Evolutionary conservation across 1,140 invertebrate species (phyloP).

Genomic region (Cyclargus thomasi): DNA sequence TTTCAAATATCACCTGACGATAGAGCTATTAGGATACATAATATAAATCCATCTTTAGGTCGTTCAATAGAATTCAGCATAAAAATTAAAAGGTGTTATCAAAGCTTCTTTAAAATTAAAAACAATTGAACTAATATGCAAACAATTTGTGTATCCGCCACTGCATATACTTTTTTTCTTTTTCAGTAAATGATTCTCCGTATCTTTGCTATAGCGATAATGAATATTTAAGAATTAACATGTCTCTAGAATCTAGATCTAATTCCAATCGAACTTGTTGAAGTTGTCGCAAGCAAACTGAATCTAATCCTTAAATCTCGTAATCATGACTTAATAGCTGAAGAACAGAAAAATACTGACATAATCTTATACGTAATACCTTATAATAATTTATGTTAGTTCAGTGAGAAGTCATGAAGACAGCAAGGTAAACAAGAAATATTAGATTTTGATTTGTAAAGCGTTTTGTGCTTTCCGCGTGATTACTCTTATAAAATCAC

Average conservation of each 20-base stretch:
- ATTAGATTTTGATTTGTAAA: not conserved
- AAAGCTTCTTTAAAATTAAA: too few relatives aligned
- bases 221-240: not conserved
- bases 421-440: not conserved
- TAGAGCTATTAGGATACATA: too few relatives aligned
- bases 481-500: not conserved
- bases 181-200: not conserved
- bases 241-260: not conserved
- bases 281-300: not conserved
- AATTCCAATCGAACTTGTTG: not conserved
- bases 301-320: not conserved
- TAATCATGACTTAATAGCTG: not conserved
- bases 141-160: too few relatives aligned
- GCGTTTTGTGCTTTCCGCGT: not conserved
- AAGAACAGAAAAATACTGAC: not conserved
- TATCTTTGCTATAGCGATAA: not conserved
- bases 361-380: not conserved
- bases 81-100: too few relatives aligned
- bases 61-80: too few relatives aligned
- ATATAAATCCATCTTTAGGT: too few relatives aligned
- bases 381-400: not conserved
- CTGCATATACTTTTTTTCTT: not conserved
- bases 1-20: too few relatives aligned
- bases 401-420: not conserved
- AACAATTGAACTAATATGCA: too few relatives aligned